Base-by-base conservation (phyloP, 2,888 invertebrate genomes). In the Xylophagus ater region DNA sequence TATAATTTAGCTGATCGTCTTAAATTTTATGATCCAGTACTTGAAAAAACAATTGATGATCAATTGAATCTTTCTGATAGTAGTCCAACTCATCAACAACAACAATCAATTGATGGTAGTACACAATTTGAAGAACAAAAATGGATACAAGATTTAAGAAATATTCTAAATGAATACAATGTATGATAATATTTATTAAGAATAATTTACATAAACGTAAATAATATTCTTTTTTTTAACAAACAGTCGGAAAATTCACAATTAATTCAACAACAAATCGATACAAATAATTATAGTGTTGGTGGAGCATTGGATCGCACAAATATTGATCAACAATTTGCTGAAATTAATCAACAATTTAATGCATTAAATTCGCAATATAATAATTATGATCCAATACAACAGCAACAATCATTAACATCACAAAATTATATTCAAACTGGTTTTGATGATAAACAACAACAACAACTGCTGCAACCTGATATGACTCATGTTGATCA, bases 11-110 rank as follows among this genome's bases (percentile, higher is more conserved):
- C 73, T 14, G 69, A 67, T 56, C 74, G 77, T 43, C 66, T 86
- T 46, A 80, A 81, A 60, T 79, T 75, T 60, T 73, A 75, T 52
- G 86, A 86, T 62, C 77, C 77, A 12, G 58, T 61, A 14, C 47
- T 64, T 33, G 59, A 59, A 41, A 58, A 58, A 39, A 51, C 53
- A 8, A 42, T 56, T 20, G 58, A 58, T 33, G 65, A 66, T 42
- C 55, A 57, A 34, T 51, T 56, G 34, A 53, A 56, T 42, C 26
- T 49, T 30, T 60, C 52, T 15, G 51, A 51, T 23, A 59, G 58
- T 40, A 60, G 51, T 39, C 51, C 10, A 10, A 34, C 25, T 17
- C 6, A 61, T 38, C 62, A 68, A 0, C 74, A 76, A 53, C 69
- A 73, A 33, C 57, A 15, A 14, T 29, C 3, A 28, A 21, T 51